Conservation (phyloP, 2,113 vertebrate species). For the Erythrocercus mccallii region DNA sequence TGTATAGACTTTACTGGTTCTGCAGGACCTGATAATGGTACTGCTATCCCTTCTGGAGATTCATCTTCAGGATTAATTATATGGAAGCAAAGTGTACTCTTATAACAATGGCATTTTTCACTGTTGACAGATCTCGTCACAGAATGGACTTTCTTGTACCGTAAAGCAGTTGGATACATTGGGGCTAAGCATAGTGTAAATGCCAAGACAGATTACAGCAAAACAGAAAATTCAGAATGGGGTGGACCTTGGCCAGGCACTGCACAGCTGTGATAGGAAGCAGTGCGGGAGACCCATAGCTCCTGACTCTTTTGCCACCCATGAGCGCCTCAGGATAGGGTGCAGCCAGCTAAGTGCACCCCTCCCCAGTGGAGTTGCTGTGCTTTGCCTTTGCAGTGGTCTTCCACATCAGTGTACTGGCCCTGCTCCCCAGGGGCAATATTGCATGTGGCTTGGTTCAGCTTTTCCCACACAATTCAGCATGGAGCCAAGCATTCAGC, state of each 20-base stretch:
- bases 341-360: not conserved
- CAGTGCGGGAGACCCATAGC: not conserved
- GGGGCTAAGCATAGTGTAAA: not conserved
- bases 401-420: not conserved
- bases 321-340: not conserved
- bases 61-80: not conserved
- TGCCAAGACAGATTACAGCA: not conserved
- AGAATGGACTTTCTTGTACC: not conserved
- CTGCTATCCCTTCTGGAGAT: not conserved
- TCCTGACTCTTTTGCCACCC: not conserved
- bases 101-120: not conserved
- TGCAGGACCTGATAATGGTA: not conserved
- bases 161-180: not conserved
- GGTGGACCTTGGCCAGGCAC: not conserved
- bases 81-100: not conserved
- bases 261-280: not conserved
- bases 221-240: not conserved
- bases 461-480: not conserved
- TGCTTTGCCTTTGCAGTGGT: not conserved
- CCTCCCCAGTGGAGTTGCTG: not conserved
- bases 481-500: not conserved
- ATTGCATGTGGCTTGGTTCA: not conserved
- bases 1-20: not conserved
- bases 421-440: fast-evolving
- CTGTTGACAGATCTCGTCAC: not conserved